Percentiles rank a stretch among this genome's conserved stretches.
Evolutionary conservation across 2,888 invertebrate genomes (phyloP).

Genomic region (Slavum lentiscoides): DNA sequence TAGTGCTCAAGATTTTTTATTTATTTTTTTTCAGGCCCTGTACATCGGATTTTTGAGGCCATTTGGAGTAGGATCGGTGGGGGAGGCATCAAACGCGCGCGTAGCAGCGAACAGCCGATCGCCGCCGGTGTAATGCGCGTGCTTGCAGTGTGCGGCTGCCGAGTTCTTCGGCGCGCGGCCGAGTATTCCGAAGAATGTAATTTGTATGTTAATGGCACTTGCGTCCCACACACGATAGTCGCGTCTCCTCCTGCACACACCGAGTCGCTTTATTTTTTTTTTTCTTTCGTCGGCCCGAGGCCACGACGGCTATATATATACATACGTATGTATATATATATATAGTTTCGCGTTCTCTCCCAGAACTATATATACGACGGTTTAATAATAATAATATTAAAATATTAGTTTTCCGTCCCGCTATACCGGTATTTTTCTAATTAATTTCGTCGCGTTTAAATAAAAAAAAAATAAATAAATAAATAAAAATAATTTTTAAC

Average conservation of each 20-base stretch:
- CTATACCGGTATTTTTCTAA: constrained; percentile 21
- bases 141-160: neutral
- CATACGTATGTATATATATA: neutral
- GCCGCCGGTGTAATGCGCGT: neutral
- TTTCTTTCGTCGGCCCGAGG: constrained; percentile 17
- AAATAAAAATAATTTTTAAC: too few relatives aligned
- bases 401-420: constrained; percentile 4
- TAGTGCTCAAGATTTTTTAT: too few relatives aligned
- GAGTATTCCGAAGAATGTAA: constrained; percentile 42
- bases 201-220: constrained; percentile 45
- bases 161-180: neutral
- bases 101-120: neutral
- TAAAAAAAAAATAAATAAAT: too few relatives aligned
- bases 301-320: neutral
- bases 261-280: neutral
- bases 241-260: neutral
- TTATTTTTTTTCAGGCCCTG: too few relatives aligned
- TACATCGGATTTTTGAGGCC: neutral
- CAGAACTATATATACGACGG: neutral
- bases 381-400: neutral
- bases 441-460: constrained; percentile 12
- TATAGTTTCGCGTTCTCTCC: constrained; percentile 15
- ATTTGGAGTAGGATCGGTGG: too few relatives aligned
- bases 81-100: too few relatives aligned
- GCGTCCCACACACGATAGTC: constrained; percentile 15